These are phyloP conservation scores for Diogma glabrata DNA, from an alignment of 2,888 invertebrate species.

Conservation along the genomic window DNA sequence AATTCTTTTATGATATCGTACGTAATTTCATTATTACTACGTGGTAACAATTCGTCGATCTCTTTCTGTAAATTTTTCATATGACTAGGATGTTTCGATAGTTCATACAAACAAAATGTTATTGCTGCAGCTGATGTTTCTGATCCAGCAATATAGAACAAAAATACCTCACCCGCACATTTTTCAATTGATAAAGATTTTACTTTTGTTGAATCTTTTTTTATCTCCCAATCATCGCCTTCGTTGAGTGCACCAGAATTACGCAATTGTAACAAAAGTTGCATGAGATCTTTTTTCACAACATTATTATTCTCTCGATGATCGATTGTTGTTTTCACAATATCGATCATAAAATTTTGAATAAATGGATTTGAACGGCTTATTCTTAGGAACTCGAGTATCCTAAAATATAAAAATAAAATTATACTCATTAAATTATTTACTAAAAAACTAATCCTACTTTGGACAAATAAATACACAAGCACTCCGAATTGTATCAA, in stretches of 20 bases:
- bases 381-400: background rate
- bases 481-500: slow-evolving; percentile 19
- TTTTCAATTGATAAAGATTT: slow-evolving; percentile 32
- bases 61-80: slow-evolving; percentile 31
- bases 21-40: slow-evolving; percentile 29
- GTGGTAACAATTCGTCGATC: slow-evolving; percentile 27
- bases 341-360: slow-evolving; percentile 27
- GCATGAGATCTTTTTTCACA: slow-evolving; percentile 36
- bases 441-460: slow-evolving; percentile 24
- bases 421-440: background rate
- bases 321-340: slow-evolving; percentile 33
- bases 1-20: slow-evolving; percentile 36
- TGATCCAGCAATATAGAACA: slow-evolving; percentile 38
- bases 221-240: slow-evolving; percentile 27
- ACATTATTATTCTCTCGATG: slow-evolving; percentile 34
- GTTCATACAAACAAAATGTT: slow-evolving; percentile 33
- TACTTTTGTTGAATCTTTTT: slow-evolving; percentile 23
- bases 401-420: background rate
- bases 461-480: slow-evolving; percentile 26
- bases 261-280: slow-evolving; percentile 36
- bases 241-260: slow-evolving; percentile 31
- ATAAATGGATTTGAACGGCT: background rate
- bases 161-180: slow-evolving; percentile 31
- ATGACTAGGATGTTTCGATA: slow-evolving; percentile 34
- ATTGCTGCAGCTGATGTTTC: slow-evolving; percentile 37